Base-by-base conservation (phyloP, 2,797 vertebrate species). In the Carduelis carduelis region DNA sequence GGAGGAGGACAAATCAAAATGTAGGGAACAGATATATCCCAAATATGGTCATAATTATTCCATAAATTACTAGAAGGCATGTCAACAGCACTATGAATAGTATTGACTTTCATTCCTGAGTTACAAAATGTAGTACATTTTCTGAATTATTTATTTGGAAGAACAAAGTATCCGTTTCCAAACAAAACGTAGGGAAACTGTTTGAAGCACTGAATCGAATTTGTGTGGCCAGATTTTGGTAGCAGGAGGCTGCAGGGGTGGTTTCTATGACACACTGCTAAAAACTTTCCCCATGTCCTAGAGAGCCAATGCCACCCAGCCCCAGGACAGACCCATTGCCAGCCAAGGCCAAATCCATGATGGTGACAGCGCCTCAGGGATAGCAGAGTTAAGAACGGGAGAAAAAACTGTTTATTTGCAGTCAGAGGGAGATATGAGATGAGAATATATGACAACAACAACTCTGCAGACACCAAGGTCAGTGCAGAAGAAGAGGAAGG, bases 1-100 rank as follows among this genome's bases (percentile, higher is more conserved):
- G 94, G 59, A 88, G 87, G 63, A 95, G 37, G 72, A 86, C 72
- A 95, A 94, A 86, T 94, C 83, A 95, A 89, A 96, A 86, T 57
- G 69, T 82, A 94, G 68, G 66, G 70, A 96, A 95, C 43, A 96
- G 76, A 76, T 74, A 47, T 76, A 75, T 56, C 44, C 84, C 76
- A 94, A 83, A 94, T 96, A 95, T 43, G 87, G 90, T 84, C 83
- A 93, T 96, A 95, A 95, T 95, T 95, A 96, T 94, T 96, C 92
- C 59, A 95, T 92, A 95, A 96, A 96, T 96, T 95, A 96, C 91
- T 95, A 79, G 59, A 86, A 91, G 59, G 70, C 87, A 92, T 90
- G 89, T 90, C 88, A 89, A 83, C 92, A 83, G 68, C 64, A 88
- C 90, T 92, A 86, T 90, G 90, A 96, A 93, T 79, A 92, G 79